Evolutionary conservation across 2,888 invertebrate species (phyloP).

Genomic region (Leucoptera coffeella): DNA sequence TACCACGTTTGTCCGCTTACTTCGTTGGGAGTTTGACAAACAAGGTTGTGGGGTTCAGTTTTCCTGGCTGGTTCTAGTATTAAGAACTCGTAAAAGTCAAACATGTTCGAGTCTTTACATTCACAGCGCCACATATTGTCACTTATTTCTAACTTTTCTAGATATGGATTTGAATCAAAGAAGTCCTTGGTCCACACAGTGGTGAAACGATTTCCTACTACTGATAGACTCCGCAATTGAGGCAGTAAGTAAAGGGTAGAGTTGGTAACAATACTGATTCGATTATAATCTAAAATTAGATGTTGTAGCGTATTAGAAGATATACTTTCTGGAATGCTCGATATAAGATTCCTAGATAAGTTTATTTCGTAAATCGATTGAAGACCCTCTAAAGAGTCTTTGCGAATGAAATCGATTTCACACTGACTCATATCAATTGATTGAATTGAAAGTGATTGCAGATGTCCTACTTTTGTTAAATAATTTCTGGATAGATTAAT

Average conservation of each 20-base stretch:
- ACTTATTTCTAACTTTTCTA: conserved; percentile 54
- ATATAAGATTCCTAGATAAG: conserved; percentile 61
- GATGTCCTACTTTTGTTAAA: conserved; percentile 48
- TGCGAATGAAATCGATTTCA: conserved; percentile 55
- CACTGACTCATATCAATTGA: conserved; percentile 59
- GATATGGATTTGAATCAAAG: conserved; percentile 54
- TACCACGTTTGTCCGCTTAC: conserved; percentile 63
- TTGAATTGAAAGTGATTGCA: conserved; percentile 52
- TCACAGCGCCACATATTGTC: conserved; percentile 78
- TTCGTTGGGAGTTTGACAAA: conserved; percentile 61
- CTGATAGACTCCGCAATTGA: conserved; percentile 52
- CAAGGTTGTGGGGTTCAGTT: conserved; percentile 39
- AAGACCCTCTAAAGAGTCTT: conserved; percentile 51
- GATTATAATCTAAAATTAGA: conserved; percentile 55
- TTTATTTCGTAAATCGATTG: conserved; percentile 55
- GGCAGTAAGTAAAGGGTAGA: conserved; percentile 57
- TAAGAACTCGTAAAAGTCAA: conserved; percentile 56
- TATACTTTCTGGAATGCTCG: conserved; percentile 55
- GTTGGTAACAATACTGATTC: conserved; percentile 57
- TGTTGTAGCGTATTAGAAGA: conserved; percentile 54
- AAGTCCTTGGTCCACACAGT: conserved; percentile 51
- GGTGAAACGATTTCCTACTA: conserved; percentile 68
- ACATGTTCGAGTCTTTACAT: conserved; percentile 55
- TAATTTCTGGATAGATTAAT: conserved; percentile 64
- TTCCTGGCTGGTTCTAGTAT: conserved; percentile 51